Conservation (phyloP, 2,113 vertebrate genomes). For the human (Homo sapiens) region DNA sequence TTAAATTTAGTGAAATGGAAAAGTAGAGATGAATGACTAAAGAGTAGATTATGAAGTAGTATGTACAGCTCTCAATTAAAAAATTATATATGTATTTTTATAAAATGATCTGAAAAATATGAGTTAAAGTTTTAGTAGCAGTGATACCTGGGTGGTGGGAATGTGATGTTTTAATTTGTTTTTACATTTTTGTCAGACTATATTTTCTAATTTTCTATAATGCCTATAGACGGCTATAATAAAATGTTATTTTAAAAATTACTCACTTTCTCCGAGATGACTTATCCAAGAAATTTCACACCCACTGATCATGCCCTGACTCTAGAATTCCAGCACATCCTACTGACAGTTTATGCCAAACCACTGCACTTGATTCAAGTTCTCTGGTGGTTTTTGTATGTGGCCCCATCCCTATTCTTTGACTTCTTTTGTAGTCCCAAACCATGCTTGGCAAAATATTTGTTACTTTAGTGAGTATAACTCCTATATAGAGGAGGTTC, state of each 20-base stretch:
- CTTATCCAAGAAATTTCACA: conserved; percentile 23
- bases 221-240: neutral
- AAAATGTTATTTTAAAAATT: conserved; percentile 19
- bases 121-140: neutral
- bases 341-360: neutral
- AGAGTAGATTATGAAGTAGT: neutral
- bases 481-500: neutral
- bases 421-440: neutral
- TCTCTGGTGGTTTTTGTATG: neutral
- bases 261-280: neutral
- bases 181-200: neutral
- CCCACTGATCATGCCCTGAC: neutral
- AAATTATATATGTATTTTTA: neutral
- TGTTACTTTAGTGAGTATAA: neutral
- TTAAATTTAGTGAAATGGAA: neutral
- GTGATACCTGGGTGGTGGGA: neutral
- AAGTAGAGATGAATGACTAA: neutral
- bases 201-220: neutral
- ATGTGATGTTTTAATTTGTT: neutral
- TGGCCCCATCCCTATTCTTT: neutral
- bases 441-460: neutral
- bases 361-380: neutral
- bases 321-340: neutral
- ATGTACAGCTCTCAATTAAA: neutral
- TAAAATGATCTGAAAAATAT: neutral